Evolutionary conservation across 2,888 invertebrate genomes (phyloP).

Genomic region (Lottia gigantea): DNA sequence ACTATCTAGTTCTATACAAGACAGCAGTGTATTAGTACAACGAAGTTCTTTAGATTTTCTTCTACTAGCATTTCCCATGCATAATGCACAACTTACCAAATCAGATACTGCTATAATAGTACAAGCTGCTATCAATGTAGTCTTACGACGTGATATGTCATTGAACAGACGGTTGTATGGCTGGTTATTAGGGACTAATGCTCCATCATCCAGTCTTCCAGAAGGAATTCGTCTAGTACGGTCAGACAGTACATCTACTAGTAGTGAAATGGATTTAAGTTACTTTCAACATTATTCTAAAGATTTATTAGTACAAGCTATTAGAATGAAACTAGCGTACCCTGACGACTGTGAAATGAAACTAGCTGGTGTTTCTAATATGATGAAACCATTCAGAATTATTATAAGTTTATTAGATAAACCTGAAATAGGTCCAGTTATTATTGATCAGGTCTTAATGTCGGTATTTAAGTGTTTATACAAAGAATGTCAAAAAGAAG

Average conservation of each 20-base stretch:
- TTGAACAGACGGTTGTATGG: conserved; percentile 86
- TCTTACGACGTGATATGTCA: conserved; percentile 88
- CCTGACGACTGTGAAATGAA: conserved; percentile 17
- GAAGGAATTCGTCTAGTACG: conserved; percentile 28
- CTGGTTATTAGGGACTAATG: conserved; percentile 81
- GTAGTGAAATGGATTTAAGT: conserved; percentile 51
- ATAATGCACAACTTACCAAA: conserved; percentile 76
- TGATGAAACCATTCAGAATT: conserved; percentile 73
- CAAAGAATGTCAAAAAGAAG: conserved; percentile 41
- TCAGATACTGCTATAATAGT: conserved; percentile 79
- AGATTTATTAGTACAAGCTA: conserved; percentile 71
- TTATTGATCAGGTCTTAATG: conserved; percentile 64
- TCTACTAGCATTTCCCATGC: conserved; percentile 85
- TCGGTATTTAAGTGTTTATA: conserved; percentile 75
- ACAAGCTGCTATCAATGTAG: conserved; percentile 77
- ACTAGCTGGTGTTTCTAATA: conserved; percentile 14
- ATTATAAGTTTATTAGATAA: conserved; percentile 87
- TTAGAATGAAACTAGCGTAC: conserved; percentile 51
- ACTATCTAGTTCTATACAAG: conserved; percentile 83
- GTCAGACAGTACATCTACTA: conserved; percentile 39
- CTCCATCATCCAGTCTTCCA: conserved; percentile 21
- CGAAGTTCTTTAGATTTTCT: conserved; percentile 86
- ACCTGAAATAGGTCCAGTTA: conserved; percentile 79
- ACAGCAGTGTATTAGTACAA: conserved; percentile 84
- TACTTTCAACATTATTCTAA: conserved; percentile 77